These are phyloP conservation scores for Halcyon malimbica DNA, from an alignment of 2,113 vertebrate genomes.

Conservation along the genomic window DNA sequence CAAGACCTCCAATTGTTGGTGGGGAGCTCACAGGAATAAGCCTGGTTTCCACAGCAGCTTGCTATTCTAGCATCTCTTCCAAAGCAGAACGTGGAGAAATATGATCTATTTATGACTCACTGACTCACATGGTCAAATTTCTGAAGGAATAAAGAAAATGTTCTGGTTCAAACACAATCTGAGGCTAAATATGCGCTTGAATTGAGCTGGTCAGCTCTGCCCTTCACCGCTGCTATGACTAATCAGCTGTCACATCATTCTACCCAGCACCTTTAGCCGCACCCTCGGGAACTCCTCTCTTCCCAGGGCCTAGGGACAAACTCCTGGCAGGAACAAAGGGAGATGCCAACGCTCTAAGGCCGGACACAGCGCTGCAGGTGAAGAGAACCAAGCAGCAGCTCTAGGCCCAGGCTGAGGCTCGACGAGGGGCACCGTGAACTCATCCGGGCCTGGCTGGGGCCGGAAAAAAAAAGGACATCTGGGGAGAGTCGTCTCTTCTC, in stretches of 20 bases:
- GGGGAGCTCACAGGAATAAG: neutral
- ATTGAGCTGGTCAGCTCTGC: neutral
- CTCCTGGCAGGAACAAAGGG: neutral
- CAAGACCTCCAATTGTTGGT: fast-evolving
- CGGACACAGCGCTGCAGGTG: fast-evolving
- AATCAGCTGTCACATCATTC: neutral
- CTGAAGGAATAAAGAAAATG: neutral
- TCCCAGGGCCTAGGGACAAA: neutral
- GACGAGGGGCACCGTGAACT: fast-evolving
- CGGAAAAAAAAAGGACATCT: fast-evolving
- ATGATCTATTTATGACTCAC: slow-evolving; percentile 1
- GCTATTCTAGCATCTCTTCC: neutral
- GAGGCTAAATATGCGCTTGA: neutral
- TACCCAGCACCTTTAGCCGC: neutral
- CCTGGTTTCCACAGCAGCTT: neutral
- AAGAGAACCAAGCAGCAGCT: neutral
- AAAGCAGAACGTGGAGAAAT: neutral
- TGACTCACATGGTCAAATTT: slow-evolving; percentile 39
- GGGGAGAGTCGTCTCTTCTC: neutral
- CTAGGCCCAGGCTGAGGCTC: neutral
- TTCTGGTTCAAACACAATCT: neutral
- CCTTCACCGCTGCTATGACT: neutral
- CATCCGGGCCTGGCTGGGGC: neutral
- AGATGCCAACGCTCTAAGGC: neutral
- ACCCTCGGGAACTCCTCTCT: neutral